Evolutionary conservation across 1,140 invertebrate genomes (phyloP), one percentile per base, ranked within the genome.

Genomic region (Diachasmimorpha longicaudata): DNA sequence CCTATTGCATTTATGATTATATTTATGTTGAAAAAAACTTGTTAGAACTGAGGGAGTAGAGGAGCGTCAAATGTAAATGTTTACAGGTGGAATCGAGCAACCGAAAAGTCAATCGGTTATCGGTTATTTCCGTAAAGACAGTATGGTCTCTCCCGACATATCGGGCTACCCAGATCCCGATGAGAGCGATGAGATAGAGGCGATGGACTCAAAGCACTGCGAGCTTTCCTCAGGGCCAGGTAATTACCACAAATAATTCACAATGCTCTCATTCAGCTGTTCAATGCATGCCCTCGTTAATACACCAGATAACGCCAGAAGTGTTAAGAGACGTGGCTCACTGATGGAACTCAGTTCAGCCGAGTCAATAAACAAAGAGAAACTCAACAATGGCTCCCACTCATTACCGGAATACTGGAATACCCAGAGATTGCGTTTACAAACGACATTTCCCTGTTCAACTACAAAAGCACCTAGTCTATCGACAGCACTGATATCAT

Each of bases 31-130:
- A n/a, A n/a, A n/a, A n/a, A n/a, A n/a, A n/a, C n/a, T n/a, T n/a
- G n/a, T n/a, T n/a, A n/a, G n/a, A n/a, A n/a, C n/a, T n/a, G n/a
- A n/a, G 39, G 4, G 39, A 42, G 13, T 42, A 42, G 11, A 4
- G 13, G 9, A 42, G 39, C 4, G 39, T 42, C 1, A 42, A 42
- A 42, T 42, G 39, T n/a, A n/a, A 42, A 42, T 80, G 78, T 78
- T 84, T 78, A 67, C 79, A 89, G 89, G 89, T 83, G 89, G 89
- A 36, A 89, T 90, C 76, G 89, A 90, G 78, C 87, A 89, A 78
- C 89, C 87, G 67, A 89, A 88, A 79, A 80, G 87, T 75, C 85
- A 88, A 79, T 90, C 89, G 69, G 89, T 90, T 75, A 89, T 90
- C 79, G 89, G 89, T 71, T 83, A 90, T 31, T 90, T 90, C 82